Base-by-base conservation (phyloP, 1,140 invertebrate genomes). In the Harlomillsia oculata region DNA sequence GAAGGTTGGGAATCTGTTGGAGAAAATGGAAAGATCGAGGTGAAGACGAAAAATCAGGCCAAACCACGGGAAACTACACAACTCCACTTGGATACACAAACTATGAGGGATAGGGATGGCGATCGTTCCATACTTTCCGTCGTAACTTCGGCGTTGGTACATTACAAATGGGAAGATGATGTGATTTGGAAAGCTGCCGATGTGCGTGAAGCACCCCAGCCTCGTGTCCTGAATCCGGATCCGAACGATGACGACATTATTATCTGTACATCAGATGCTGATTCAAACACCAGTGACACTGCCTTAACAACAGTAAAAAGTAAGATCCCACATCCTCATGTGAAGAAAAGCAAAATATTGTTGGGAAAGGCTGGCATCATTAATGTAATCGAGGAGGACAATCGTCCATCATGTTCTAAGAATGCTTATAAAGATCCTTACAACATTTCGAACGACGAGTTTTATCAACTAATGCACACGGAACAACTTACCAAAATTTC, bases 181-280 rank as follows among this genome's bases (percentile, higher is more conserved):
- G 86, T 97, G 1, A 97, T 98, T 67, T 97, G 93, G 92, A 92
- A 97, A 75, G 81, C 87, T 0, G 82, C 92, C 69, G 81, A 82
- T 62, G 92, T 97, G 89, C 76, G 74, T 3, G 80, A 80, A 56
- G 80, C 97, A 63, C 92, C 92, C 1, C 87, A 92, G 70, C 96
- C 96, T 1, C 90, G 90, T 66, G 87, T 98, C 36, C 74, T 99
- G 3, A 95, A 93, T 0, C 72, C 99, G 2, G 96, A 99, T 76
- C 93, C 93, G 0, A 97, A 99, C 69, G 96, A 99, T 76, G 96
- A 97, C 68, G 97, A 97, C 69, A 95, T 98, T 58, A 87, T 98
- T 61, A 75, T 97, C 21, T 90, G 88, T 5, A 90, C 97, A 63
- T 86, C 87, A 0, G 90, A 91, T 70, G 85, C 93, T 32, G 89